Conservation (phyloP, 37 sponge, comb jelly and placozoan species). For the Ianthella basta region DNA sequence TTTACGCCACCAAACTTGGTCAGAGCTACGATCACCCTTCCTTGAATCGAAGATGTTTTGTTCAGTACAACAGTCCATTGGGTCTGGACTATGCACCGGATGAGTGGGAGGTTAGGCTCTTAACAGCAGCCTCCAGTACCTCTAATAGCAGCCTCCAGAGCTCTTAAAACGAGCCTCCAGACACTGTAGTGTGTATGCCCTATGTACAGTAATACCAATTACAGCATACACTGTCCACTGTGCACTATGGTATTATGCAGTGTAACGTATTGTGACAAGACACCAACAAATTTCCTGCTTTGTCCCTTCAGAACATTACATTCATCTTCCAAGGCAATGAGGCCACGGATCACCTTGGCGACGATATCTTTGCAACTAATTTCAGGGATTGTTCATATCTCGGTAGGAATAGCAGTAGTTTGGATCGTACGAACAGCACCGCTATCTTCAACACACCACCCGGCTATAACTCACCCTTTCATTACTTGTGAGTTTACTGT, state of each 20-base stretch:
- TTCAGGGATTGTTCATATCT: background rate
- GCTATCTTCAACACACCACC: background rate
- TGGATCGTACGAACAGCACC: background rate
- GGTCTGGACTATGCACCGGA: background rate
- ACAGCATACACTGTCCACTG: no score
- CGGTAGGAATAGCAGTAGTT: background rate
- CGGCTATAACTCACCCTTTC: background rate
- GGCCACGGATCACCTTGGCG: background rate
- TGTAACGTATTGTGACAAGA: no score
- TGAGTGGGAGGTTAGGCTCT: background rate
- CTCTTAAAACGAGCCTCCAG: no score
- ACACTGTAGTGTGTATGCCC: no score
- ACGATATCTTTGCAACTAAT: background rate
- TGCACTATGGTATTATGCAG: no score
- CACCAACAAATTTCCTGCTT: no score
- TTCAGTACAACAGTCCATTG: background rate
- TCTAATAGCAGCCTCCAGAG: no score
- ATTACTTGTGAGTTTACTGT: background rate
- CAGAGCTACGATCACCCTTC: background rate
- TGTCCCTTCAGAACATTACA: background rate
- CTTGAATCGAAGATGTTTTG: slow-evolving; percentile 5
- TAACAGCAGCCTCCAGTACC: no score
- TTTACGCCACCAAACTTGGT: slow-evolving; percentile 9
- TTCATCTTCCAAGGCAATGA: slow-evolving; percentile 1
- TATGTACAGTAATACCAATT: no score